Conservation (phyloP, 2,888 invertebrate genomes). For the Rhogogaster chlorosoma region DNA sequence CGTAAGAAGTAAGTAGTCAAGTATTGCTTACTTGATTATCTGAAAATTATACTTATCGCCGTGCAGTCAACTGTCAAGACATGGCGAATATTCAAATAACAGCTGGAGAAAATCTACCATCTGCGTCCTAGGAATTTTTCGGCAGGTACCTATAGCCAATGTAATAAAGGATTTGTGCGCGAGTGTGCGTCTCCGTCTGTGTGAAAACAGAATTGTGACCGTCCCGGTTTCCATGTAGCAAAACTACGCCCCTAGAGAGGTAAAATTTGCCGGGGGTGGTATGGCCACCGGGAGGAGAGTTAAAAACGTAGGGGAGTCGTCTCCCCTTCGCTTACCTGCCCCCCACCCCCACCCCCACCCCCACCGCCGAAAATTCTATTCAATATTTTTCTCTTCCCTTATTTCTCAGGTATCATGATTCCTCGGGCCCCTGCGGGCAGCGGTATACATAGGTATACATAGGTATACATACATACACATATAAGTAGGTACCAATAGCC, state of each 20-base stretch:
- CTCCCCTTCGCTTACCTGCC: not conserved
- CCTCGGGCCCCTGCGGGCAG: constrained; percentile 9
- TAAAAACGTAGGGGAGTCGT: constrained; percentile 11
- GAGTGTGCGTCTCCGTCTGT: not conserved
- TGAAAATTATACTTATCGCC: not conserved
- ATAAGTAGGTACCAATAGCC: not conserved
- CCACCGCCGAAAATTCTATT: not conserved
- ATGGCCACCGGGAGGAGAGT: not conserved
- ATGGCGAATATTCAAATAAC: not conserved
- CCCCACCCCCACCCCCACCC: not conserved
- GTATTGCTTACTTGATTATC: too few species aligned
- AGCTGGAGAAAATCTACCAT: constrained; percentile 1
- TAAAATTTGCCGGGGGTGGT: not conserved
- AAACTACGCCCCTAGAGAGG: not conserved
- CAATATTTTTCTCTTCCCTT: constrained; percentile 6
- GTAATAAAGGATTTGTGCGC: not conserved
- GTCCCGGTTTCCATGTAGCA: not conserved
- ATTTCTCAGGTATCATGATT: constrained; percentile 19
- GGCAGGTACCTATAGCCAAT: constrained; percentile 6
- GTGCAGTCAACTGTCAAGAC: not conserved
- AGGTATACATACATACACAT: not conserved
- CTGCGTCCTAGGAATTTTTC: constrained; percentile 5
- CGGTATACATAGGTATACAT: not conserved
- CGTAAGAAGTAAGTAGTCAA: too few species aligned
- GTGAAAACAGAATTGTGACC: not conserved